A percentile compares a stretch with the other conserved stretches of the same genome.
Conservation (phyloP, 2,113 vertebrate species). For the Archilochus colubris region DNA sequence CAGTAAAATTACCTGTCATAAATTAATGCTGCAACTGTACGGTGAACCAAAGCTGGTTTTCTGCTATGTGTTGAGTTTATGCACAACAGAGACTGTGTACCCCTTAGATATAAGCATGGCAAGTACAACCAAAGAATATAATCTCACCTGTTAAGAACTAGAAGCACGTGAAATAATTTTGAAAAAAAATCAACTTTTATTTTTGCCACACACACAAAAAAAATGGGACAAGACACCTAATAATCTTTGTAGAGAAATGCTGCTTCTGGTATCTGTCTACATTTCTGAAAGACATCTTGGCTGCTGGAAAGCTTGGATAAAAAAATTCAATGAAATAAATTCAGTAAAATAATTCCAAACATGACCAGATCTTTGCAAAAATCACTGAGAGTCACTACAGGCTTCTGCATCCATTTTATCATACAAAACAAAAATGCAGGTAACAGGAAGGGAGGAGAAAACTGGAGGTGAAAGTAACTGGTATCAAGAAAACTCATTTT, state of each 20-base stretch:
- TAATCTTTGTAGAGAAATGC: constrained; percentile 53
- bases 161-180: constrained; percentile 51
- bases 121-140: neutral
- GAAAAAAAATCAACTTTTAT: constrained; percentile 60
- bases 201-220: constrained; percentile 46
- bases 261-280: constrained; percentile 56
- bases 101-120: neutral
- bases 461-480: constrained; percentile 4
- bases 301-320: constrained; percentile 16
- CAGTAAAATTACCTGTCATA: neutral
- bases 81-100: neutral
- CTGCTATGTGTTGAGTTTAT: neutral
- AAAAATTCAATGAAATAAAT: neutral
- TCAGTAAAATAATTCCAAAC: constrained; percentile 38
- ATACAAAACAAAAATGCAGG: constrained; percentile 25
- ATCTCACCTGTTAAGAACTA: constrained; percentile 32
- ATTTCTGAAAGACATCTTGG: constrained; percentile 57
- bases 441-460: constrained; percentile 11
- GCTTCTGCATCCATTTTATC: constrained; percentile 32
- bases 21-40: neutral
- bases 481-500: neutral
- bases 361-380: constrained; percentile 61
- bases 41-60: neutral
- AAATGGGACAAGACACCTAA: constrained; percentile 41
- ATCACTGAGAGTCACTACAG: neutral